These are phyloP conservation scores for Halichondria panicea DNA, from an alignment of 37 sponge, comb jelly and placozoan species.

Conservation along the genomic window DNA sequence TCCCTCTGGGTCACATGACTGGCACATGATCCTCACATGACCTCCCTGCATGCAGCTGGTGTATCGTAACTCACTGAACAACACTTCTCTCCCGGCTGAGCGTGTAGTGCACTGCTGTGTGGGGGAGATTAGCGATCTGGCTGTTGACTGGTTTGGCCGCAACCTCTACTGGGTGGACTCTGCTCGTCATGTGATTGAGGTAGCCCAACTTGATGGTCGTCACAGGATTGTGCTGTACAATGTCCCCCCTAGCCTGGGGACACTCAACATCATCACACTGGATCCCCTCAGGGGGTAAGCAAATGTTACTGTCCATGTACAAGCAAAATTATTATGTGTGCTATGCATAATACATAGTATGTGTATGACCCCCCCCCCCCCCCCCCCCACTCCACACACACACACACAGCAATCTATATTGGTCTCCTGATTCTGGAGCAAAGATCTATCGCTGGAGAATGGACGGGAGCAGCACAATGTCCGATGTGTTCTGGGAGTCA, in stretches of 20 bases:
- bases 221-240: constrained; percentile 19
- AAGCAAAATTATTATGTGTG: neutral
- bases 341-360: too few species aligned
- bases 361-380: neutral
- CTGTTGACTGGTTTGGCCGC: constrained; percentile 63
- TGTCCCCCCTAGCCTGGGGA: constrained; percentile 1
- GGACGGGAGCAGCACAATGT: neutral
- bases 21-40: neutral
- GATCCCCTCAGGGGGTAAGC: constrained; percentile 51
- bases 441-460: constrained; percentile 5
- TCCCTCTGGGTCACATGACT: neutral
- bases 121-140: constrained; percentile 22
- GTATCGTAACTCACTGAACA: neutral
- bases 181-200: constrained; percentile 31
- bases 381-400: neutral
- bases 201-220: constrained; percentile 31
- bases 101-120: constrained; percentile 38
- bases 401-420: constrained; percentile 16
- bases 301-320: neutral
- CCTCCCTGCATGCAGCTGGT: constrained; percentile 1
- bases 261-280: constrained; percentile 4
- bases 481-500: neutral
- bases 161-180: constrained; percentile 69
- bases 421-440: constrained; percentile 5
- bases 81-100: neutral